Evolutionary conservation across 2,797 vertebrate species (phyloP), one percentile per base, ranked within the genome.

Genomic region (Manis javanica): DNA sequence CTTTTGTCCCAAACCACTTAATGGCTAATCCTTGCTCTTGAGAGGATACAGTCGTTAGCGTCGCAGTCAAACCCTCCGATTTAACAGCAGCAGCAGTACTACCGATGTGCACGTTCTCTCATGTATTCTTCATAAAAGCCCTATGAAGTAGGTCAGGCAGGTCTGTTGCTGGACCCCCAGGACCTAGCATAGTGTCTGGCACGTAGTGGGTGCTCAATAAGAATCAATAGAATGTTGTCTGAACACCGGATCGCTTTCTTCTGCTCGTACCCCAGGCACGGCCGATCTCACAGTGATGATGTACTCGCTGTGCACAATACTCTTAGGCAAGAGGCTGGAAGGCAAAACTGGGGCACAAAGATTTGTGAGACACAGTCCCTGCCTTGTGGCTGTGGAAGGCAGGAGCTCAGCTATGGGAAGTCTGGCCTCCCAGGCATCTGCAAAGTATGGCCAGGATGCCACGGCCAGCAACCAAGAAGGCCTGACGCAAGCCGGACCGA

Each of bases 281-380:
- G 0, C 26, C 1, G 2, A 3, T 57, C 74, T 87, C 39, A 31
- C 9, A 29, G 82, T 84, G 63, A 18, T 1, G 14, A 64, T 16
- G 9, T 3, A 1, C 39, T 7, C 51, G 2, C 18, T 79, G 5
- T 55, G 11, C 2, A 5, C 7, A 39, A 29, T 3, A 18, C 49
- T 55, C n/a, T 71, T n/a, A 6, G 46, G 26, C 15, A 18, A 78
- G 37, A 49, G 15, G 79, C 13, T 1, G 5, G 49, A 31, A 64
- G 77, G 89, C 72, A 59, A 90, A 82, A 7, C 53, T 2, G 26
- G 21, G 24, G 12, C 15, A 0, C 31, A 31, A 24, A 59, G 66
- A 34, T 51, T 13, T 18, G 18, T 2, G 5, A 57, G 29, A 39
- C 4, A 15, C 0, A 15, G 26, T 53, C n/a, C 29, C 29, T 42